Conservation (phyloP, 2,888 invertebrate genomes). For the Psylliodes chrysocephalus region DNA sequence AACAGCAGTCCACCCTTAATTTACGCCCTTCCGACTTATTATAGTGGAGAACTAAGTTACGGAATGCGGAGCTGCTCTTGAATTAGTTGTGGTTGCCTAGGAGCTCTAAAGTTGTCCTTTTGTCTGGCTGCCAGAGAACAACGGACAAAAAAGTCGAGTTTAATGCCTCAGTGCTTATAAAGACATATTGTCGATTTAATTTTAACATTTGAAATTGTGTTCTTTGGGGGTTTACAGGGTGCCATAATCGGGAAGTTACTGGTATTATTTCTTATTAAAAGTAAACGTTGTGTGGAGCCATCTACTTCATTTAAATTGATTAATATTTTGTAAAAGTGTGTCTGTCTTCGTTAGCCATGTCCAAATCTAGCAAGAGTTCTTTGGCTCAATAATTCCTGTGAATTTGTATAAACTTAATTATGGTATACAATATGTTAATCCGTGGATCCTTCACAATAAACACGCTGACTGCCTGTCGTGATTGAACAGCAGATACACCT, state of each 20-base stretch:
- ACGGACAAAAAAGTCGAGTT: slow-evolving; percentile 14
- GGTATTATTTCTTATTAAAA: too few relatives aligned
- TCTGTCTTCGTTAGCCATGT: too few relatives aligned
- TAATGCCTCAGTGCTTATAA: slow-evolving; percentile 8
- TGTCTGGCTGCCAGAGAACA: slow-evolving; percentile 23
- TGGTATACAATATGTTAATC: too few relatives aligned
- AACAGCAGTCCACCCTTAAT: slow-evolving; percentile 42
- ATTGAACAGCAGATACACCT: too few relatives aligned
- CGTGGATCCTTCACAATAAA: too few relatives aligned
- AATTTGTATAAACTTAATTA: too few relatives aligned
- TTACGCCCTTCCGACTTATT: slow-evolving; percentile 40
- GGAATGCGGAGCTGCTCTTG: slow-evolving; percentile 30
- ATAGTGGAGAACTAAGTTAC: slow-evolving; percentile 37
- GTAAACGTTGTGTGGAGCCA: too few relatives aligned
- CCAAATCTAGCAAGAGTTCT: too few relatives aligned
- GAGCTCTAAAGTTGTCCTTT: slow-evolving; percentile 30
- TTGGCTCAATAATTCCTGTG: too few relatives aligned
- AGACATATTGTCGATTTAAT: slow-evolving; percentile 14
- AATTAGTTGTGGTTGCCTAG: slow-evolving; percentile 31
- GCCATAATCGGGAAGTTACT: background rate
- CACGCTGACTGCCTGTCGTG: too few relatives aligned
- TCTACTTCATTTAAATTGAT: too few relatives aligned
- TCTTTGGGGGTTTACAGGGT: background rate
- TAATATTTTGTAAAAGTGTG: too few relatives aligned
- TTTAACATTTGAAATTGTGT: slow-evolving; percentile 2